Evolutionary conservation across 1,140 invertebrate genomes (phyloP), one percentile per base, ranked within the genome.

Genomic region (Solenopsis fugax): DNA sequence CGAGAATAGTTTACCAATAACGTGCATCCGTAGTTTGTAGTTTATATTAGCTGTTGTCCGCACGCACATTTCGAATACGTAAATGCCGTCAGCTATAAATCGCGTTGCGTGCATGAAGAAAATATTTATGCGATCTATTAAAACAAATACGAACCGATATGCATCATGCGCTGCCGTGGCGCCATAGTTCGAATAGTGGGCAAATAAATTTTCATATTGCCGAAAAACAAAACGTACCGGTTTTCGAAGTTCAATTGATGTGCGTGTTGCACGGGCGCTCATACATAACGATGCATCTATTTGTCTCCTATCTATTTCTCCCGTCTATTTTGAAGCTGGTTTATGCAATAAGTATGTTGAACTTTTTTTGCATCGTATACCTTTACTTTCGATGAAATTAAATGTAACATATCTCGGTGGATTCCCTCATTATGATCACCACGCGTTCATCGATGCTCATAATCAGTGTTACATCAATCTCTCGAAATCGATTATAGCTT

Each of bases 51-150:
- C 54, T 84, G n/a, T 48, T 60, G 13, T 48, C 48, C 18, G 41
- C 56, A 60, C n/a, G 10, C 48, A 56, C 29, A 84, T 84, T 84
- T 62, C 58, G 54, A 84, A 84, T 84, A 75, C 80, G 41, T 75
- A 84, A 73, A 84, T 84, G 10, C 18, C 69, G 29, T 54, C 54
- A 75, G 52, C 80, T 37, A 84, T 73, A 84, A 84, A 84, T 73
- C 69, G 54, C 18, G 54, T 75, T 48, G 54, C 41, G 69, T 41
- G 60, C 69, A 73, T 84, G 69, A 60, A 73, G 58, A 84, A 84
- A 73, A 84, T 84, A 84, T 84, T 84, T 84, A 75, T 84, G 69
- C 52, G 34, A 60, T 60, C 80, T 73, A 84, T 84, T 84, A 73
- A 84, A 84, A 84, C 41, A 84, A 80, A 80, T 62, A 75, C 41